Conservation (phyloP, 2,113 vertebrate species). For the Fukomys damarensis region DNA sequence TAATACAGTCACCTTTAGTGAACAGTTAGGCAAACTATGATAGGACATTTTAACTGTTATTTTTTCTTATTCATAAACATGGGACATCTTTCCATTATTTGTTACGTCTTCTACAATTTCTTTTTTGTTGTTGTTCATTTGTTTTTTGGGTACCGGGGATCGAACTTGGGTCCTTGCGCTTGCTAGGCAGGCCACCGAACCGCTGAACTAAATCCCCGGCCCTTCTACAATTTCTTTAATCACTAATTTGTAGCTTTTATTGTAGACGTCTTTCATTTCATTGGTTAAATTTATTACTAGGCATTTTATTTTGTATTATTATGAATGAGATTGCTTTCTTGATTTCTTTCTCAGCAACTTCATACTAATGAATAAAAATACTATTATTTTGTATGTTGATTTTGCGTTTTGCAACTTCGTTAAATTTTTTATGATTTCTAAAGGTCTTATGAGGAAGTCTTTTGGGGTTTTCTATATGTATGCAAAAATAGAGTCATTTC, state of each 20-base stretch:
- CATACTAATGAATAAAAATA: neutral
- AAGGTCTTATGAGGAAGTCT: neutral
- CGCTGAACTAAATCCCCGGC: too few species aligned
- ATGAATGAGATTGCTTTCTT: neutral
- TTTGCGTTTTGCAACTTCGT: neutral
- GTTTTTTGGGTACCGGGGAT: too few species aligned
- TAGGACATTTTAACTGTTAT: neutral
- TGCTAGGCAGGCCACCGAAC: too few species aligned
- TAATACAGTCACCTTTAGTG: neutral
- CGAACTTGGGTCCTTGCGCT: too few species aligned
- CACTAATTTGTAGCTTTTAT: neutral
- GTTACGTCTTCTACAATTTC: neutral
- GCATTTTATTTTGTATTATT: neutral
- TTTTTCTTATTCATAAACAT: neutral
- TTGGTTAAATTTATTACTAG: neutral
- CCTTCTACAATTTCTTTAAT: neutral
- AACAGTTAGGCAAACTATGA: neutral
- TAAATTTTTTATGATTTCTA: neutral
- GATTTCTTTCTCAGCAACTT: neutral
- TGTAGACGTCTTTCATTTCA: neutral
- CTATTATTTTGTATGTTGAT: neutral
- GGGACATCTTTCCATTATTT: neutral
- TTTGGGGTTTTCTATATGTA: neutral
- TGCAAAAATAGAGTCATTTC: neutral
- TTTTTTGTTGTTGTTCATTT: too few species aligned